A percentile compares a stretch with the other conserved stretches of the same genome.
phyloP scores from a whole-genome alignment of 2,113 vertebrate genomes.

The Psilopogon haemacephalus region DNA sequence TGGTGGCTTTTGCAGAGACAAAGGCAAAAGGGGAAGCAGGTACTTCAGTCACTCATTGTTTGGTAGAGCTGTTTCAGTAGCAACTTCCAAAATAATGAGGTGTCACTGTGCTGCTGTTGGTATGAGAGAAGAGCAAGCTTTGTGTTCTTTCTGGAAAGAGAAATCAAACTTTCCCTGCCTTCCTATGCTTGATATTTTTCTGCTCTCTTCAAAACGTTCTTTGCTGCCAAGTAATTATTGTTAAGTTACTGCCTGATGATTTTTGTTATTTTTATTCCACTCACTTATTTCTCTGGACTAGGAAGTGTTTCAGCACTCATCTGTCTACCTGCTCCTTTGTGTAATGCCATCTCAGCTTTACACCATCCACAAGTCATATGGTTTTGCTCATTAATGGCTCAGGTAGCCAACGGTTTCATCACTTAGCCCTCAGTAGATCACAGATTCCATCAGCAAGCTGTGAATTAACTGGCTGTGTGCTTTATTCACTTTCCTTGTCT shows the following conservation, averaged over 20 bases:
- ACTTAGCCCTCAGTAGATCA: constrained; percentile 21
- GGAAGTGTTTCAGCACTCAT: not conserved
- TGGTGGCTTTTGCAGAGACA: not conserved
- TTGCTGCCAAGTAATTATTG: not conserved
- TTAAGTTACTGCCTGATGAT: not conserved
- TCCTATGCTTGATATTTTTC: not conserved
- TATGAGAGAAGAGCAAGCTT: constrained; percentile 12
- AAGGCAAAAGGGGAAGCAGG: constrained; percentile 10
- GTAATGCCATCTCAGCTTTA: constrained; percentile 9
- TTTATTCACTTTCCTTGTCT: not conserved
- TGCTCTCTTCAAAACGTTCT: not conserved
- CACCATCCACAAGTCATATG: not conserved
- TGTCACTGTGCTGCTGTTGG: constrained; percentile 1
- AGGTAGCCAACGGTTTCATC: constrained; percentile 56
- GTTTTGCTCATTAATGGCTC: constrained; percentile 23
- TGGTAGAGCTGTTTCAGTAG: constrained; percentile 29
- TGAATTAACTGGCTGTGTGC: not conserved
- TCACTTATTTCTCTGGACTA: not conserved
- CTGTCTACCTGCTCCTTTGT: not conserved
- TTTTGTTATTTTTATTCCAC: constrained; percentile 5
- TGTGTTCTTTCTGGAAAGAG: constrained; percentile 3
- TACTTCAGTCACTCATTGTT: not conserved
- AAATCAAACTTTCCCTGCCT: not conserved
- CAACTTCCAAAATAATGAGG: constrained; percentile 52
- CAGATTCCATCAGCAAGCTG: constrained; percentile 17